These are phyloP conservation scores for Caenorhabditis sp. DNA, from an alignment of 2,888 invertebrate genomes.

Conservation along the genomic window DNA sequence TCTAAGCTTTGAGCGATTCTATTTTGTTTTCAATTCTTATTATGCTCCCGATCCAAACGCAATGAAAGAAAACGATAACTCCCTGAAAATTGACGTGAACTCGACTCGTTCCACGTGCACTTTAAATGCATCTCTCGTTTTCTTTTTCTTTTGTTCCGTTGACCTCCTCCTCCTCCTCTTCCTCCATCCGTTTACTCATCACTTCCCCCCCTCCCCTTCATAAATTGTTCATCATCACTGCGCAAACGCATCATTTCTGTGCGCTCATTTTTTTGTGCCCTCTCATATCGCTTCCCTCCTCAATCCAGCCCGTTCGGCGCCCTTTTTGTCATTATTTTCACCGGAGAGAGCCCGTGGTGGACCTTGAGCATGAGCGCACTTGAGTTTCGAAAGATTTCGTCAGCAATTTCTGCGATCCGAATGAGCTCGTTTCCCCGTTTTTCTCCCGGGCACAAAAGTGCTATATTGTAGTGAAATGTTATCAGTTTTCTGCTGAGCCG, in stretches of 20 bases:
- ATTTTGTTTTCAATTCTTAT: no score
- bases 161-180: background rate
- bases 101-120: no score
- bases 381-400: conserved; percentile 34
- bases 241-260: conserved; percentile 25
- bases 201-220: background rate
- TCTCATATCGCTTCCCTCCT: background rate
- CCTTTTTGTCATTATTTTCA: conserved; percentile 15
- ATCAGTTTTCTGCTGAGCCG: background rate
- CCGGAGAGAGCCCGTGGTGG: background rate
- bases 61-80: no score
- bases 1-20: no score
- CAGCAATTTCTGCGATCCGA: background rate
- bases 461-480: conserved; percentile 24
- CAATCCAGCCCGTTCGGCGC: background rate
- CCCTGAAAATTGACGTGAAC: no score
- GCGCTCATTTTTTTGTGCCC: conserved; percentile 1
- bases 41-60: no score
- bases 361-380: no score
- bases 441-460: conserved; percentile 7
- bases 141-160: no score
- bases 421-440: conserved; percentile 9
- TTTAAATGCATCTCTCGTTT: no score
- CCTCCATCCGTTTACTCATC: background rate
- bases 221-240: conserved; percentile 37